Percentiles rank a stretch among this genome's conserved stretches.
phyloP scores from a whole-genome alignment of 2,113 vertebrate genomes.

The Lophius piscatorius region DNA sequence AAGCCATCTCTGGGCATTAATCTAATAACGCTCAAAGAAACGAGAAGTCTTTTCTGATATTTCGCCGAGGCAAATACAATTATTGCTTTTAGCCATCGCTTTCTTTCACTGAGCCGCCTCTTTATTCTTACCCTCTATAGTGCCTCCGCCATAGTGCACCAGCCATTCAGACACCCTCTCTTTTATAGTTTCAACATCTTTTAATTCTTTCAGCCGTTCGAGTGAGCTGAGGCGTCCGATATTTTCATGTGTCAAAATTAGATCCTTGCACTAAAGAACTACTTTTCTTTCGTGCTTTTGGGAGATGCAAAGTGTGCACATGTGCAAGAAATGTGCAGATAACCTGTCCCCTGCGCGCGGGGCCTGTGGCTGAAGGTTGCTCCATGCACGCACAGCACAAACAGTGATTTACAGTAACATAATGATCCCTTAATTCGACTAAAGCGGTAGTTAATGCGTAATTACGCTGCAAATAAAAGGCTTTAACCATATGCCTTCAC shows the following conservation, averaged over 20 bases:
- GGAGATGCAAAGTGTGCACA: conserved; percentile 5
- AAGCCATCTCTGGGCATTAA: conserved; percentile 93
- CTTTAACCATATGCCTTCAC: conserved; percentile 63
- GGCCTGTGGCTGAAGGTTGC: conserved; percentile 2
- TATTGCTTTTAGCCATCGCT: conserved; percentile 87
- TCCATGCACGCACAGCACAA: conserved; percentile 7
- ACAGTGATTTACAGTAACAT: conserved; percentile 77
- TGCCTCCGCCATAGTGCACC: conserved; percentile 68
- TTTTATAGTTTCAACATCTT: conserved; percentile 81
- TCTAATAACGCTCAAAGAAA: conserved; percentile 97
- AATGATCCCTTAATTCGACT: conserved; percentile 61
- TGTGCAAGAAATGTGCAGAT: no score
- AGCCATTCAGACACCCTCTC: conserved; percentile 76
- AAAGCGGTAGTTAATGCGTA: conserved; percentile 67
- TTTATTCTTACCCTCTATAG: conserved; percentile 81
- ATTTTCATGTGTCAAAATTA: conserved; percentile 38
- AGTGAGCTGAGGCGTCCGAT: conserved; percentile 28
- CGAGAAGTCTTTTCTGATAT: conserved; percentile 96
- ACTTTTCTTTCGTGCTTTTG: background rate
- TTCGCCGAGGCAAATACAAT: conserved; percentile 97
- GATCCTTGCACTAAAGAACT: background rate
- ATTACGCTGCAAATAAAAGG: conserved; percentile 70
- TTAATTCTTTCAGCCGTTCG: conserved; percentile 72
- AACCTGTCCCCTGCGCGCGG: background rate
- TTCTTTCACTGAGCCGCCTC: conserved; percentile 84